Conservation (phyloP, 2,797 vertebrate species). For the Cichlasoma orientale region DNA sequence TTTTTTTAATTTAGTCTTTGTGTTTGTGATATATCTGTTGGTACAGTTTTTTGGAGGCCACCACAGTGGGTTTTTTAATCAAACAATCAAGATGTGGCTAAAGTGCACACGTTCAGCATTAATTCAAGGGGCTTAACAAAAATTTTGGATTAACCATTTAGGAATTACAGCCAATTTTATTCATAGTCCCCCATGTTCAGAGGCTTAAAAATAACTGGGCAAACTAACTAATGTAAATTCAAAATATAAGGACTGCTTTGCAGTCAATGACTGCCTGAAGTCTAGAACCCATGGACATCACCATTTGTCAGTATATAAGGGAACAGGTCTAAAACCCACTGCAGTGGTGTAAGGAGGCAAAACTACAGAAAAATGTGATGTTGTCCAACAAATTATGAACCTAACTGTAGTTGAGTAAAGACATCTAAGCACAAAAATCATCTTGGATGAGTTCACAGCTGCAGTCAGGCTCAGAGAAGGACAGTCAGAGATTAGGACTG, state of each 20-base stretch:
- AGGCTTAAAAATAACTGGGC: no score
- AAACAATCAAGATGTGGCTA: no score
- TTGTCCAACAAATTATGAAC: not conserved
- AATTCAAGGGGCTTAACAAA: not conserved
- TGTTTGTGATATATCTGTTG: not conserved
- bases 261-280: no score
- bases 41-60: not conserved
- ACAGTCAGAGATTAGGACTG: conserved; percentile 40
- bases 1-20: not conserved
- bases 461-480: conserved; percentile 10
- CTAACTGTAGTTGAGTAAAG: not conserved
- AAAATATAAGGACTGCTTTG: no score
- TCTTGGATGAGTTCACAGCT: conserved; percentile 7
- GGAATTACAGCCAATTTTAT: not conserved
- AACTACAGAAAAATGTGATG: not conserved
- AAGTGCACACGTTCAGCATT: no score
- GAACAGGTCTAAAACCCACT: not conserved
- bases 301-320: not conserved
- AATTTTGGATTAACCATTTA: not conserved
- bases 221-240: no score
- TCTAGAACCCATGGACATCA: no score
- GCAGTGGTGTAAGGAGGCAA: not conserved
- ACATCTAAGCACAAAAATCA: not conserved
- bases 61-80: no score
- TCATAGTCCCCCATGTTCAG: no score